A percentile compares a stretch with the other conserved stretches of the same genome.
These are phyloP conservation scores for Dendrocincla fuliginosa DNA, from an alignment of 2,797 vertebrate species.

Conservation along the genomic window DNA sequence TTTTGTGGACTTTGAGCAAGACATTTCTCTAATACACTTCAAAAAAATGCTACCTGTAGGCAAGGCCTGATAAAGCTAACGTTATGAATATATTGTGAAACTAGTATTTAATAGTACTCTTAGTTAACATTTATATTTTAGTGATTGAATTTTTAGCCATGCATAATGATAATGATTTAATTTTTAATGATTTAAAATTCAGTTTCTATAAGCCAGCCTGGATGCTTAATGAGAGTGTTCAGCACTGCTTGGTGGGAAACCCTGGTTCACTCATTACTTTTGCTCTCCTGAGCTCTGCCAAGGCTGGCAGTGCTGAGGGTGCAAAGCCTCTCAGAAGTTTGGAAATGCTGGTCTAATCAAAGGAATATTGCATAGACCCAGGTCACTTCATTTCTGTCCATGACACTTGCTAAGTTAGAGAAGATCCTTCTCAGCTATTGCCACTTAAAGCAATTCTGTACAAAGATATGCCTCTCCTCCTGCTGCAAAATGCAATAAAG, in stretches of 20 bases:
- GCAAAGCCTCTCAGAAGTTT: not conserved
- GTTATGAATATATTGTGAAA: not conserved
- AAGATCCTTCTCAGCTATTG: not conserved
- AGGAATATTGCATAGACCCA: not conserved
- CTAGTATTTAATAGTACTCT: not conserved
- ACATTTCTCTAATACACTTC: not conserved
- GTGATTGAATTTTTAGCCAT: not conserved
- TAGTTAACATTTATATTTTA: not conserved
- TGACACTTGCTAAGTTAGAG: not conserved
- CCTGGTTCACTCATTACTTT: not conserved
- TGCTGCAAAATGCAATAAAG: not conserved
- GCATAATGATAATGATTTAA: not conserved
- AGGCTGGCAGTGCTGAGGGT: not conserved
- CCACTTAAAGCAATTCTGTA: not conserved
- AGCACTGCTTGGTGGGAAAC: not conserved
- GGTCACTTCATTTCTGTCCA: not conserved
- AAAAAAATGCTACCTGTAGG: not conserved
- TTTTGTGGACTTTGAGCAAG: not conserved
- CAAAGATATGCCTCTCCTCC: not conserved
- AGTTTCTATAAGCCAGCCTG: not conserved
- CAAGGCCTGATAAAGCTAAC: not conserved
- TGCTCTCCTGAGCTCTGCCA: not conserved
- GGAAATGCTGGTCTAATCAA: not conserved
- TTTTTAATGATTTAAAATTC: not conserved
- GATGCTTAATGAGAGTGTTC: not conserved